phyloP scores from a whole-genome alignment of 1,140 invertebrate species.

The Daktulosphaira vitifoliae region DNA sequence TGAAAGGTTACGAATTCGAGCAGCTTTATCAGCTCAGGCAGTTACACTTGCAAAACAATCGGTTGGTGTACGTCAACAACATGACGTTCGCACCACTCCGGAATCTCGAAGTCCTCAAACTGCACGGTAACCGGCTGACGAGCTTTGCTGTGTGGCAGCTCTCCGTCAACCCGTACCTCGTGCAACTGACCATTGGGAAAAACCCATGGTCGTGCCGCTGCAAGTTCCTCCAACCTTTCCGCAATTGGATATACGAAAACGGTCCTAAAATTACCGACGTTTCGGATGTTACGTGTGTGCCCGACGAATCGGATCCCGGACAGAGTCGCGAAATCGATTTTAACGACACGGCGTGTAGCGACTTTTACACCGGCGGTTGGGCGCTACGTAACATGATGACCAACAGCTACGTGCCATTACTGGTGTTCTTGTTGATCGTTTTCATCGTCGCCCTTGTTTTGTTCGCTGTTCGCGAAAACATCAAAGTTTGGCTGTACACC shows the following conservation, averaged over 20 bases:
- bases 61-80: conserved; percentile 68
- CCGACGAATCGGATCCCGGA: conserved; percentile 60
- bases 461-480: conserved; percentile 70
- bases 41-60: conserved; percentile 79
- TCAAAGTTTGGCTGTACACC: conserved; percentile 78
- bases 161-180: conserved; percentile 59
- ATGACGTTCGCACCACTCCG: conserved; percentile 65
- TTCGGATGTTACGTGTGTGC: conserved; percentile 68
- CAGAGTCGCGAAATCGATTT: conserved; percentile 65
- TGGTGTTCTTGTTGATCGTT: conserved; percentile 60
- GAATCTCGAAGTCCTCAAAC: conserved; percentile 66
- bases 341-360: conserved; percentile 70
- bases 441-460: conserved; percentile 63
- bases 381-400: conserved; percentile 74
- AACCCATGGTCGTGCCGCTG: conserved; percentile 87
- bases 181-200: conserved; percentile 61
- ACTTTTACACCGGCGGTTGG: conserved; percentile 71
- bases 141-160: conserved; percentile 78
- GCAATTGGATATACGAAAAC: conserved; percentile 73
- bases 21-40: conserved; percentile 69
- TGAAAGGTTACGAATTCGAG: conserved; percentile 85
- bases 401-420: conserved; percentile 69
- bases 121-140: conserved; percentile 75
- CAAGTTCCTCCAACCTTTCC: conserved; percentile 75
- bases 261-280: conserved; percentile 68